phyloP scores from a whole-genome alignment of 1,140 invertebrate genomes.

The Chymomyza costata region DNA sequence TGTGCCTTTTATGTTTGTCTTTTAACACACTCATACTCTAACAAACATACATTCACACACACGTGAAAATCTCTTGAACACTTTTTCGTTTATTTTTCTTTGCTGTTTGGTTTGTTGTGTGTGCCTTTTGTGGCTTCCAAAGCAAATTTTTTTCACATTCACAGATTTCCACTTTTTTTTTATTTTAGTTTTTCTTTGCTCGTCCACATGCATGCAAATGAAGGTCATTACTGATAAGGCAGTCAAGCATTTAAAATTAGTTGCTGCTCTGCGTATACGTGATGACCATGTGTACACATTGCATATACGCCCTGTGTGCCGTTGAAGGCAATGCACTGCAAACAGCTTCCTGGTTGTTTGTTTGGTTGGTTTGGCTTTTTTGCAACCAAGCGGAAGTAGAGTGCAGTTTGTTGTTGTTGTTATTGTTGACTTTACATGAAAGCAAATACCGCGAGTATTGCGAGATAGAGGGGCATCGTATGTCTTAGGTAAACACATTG shows the following conservation, averaged over 20 bases:
- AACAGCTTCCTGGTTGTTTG: too few species aligned
- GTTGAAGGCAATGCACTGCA: too few species aligned
- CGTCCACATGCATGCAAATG: constrained; percentile 34
- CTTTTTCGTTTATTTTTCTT: constrained; percentile 1
- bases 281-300: constrained; percentile 3
- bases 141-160: too few species aligned
- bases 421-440: too few species aligned
- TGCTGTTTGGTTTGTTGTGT: background rate
- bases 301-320: too few species aligned
- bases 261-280: constrained; percentile 15
- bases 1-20: constrained; percentile 11
- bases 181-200: constrained; percentile 17
- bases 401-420: too few species aligned
- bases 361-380: too few species aligned
- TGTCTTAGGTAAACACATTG: too few species aligned
- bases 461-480: too few species aligned
- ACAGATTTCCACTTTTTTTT: constrained; percentile 6
- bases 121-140: constrained; percentile 34
- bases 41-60: background rate
- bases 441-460: too few species aligned
- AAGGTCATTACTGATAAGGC: constrained; percentile 67
- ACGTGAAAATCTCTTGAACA: constrained; percentile 8
- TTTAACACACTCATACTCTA: constrained; percentile 1
- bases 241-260: constrained; percentile 26
- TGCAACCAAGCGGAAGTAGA: too few species aligned